phyloP scores from a whole-genome alignment of 2,113 vertebrate species.

The Hiodon tergisus region DNA sequence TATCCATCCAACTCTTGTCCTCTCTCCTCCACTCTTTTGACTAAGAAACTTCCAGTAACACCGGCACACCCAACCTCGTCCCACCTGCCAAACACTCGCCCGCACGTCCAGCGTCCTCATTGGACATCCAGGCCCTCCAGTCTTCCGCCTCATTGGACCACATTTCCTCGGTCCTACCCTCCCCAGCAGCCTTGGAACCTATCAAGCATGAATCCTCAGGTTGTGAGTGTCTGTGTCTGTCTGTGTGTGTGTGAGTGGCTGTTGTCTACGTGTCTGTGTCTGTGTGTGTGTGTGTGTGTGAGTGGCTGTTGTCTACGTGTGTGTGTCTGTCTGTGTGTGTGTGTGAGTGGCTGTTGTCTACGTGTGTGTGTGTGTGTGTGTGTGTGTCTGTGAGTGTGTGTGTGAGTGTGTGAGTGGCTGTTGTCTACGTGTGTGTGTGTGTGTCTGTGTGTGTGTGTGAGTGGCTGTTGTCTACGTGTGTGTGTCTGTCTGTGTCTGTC shows the following conservation, averaged over 20 bases:
- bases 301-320: too few species aligned
- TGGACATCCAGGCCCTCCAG: conserved; percentile 77
- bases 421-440: too few species aligned
- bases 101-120: background rate
- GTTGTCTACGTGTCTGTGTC: background rate
- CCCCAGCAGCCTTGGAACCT: conserved; percentile 78
- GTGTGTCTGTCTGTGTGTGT: background rate
- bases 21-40: background rate
- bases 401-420: too few species aligned
- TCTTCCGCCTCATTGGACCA: conserved; percentile 87
- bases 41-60: conserved; percentile 41
- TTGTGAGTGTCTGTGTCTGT: conserved; percentile 54
- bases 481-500: background rate
- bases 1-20: too few species aligned
- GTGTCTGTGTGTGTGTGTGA: too few species aligned
- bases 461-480: too few species aligned
- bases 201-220: conserved; percentile 80
- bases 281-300: background rate
- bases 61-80: background rate
- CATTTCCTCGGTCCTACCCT: conserved; percentile 66
- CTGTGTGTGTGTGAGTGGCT: conserved; percentile 52
- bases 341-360: too few species aligned
- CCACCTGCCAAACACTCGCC: conserved; percentile 20
- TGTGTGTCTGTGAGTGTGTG: too few species aligned
- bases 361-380: background rate